Conservation (phyloP, 2,888 invertebrate species). For the Teleiodes luculella region DNA sequence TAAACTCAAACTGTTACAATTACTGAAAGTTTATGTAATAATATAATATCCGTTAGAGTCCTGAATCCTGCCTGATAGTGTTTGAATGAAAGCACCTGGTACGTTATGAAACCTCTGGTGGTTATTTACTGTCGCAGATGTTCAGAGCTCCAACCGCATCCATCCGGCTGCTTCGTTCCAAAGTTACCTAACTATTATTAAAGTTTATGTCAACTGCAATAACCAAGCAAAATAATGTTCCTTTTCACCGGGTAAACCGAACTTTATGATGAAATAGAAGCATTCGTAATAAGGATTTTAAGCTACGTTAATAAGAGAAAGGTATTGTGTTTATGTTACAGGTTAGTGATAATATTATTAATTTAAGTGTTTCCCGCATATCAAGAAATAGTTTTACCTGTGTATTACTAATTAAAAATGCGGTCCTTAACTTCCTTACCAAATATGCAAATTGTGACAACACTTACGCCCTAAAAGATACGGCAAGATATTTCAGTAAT, state of each 20-base stretch:
- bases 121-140: not conserved
- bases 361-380: too few species aligned
- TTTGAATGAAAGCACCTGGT: not conserved
- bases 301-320: not conserved
- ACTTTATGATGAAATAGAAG: not conserved
- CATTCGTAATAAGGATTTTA: slow-evolving; percentile 18
- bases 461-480: not conserved
- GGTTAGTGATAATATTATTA: too few species aligned
- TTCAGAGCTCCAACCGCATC: slow-evolving; percentile 1
- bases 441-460: too few species aligned
- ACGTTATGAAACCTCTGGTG: not conserved
- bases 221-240: not conserved
- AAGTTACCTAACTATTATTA: not conserved
- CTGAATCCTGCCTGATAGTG: too few species aligned
- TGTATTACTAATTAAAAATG: too few species aligned
- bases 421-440: too few species aligned
- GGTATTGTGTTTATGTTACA: not conserved
- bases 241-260: not conserved
- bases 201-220: slow-evolving; percentile 10
- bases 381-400: too few species aligned
- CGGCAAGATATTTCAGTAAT: too few species aligned
- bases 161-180: not conserved
- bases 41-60: too few species aligned
- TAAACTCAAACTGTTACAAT: too few species aligned
- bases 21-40: too few species aligned